Conservation (phyloP, 1,140 invertebrate species). For the Forficula auricularia region DNA sequence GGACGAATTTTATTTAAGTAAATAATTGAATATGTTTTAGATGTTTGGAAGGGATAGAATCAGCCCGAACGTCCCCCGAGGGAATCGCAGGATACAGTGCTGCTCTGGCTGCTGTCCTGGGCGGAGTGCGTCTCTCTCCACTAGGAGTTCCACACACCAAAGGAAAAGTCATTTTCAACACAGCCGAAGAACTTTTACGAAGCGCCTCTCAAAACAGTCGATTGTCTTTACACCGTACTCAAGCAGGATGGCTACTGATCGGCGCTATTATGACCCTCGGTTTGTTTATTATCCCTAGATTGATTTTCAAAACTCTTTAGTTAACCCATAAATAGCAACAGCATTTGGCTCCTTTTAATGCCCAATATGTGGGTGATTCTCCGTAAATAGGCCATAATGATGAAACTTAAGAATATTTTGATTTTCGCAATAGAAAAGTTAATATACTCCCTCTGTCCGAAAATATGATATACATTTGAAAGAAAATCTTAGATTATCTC, state of each 20-base stretch:
- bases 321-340: background rate
- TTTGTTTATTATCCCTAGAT: constrained; percentile 22
- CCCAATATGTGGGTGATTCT: too few species aligned
- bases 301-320: too few species aligned
- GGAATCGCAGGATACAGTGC: constrained; percentile 86
- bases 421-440: too few species aligned
- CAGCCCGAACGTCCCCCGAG: constrained; percentile 77
- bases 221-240: constrained; percentile 82
- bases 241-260: constrained; percentile 93
- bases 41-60: constrained; percentile 71
- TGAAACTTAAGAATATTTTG: too few species aligned
- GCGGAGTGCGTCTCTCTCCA: constrained; percentile 75
- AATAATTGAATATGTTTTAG: too few species aligned
- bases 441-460: too few species aligned
- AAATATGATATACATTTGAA: too few species aligned
- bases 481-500: too few species aligned
- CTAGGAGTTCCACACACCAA: constrained; percentile 91
- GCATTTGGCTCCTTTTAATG: too few species aligned
- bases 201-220: constrained; percentile 95
- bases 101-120: constrained; percentile 80
- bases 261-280: constrained; percentile 92
- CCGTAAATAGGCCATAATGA: too few species aligned
- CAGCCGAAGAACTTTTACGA: constrained; percentile 87
- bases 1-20: too few species aligned
- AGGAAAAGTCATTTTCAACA: constrained; percentile 90